These are phyloP conservation scores for Chaetorhynchus papuensis DNA, from an alignment of 2,113 vertebrate species.

Conservation along the genomic window DNA sequence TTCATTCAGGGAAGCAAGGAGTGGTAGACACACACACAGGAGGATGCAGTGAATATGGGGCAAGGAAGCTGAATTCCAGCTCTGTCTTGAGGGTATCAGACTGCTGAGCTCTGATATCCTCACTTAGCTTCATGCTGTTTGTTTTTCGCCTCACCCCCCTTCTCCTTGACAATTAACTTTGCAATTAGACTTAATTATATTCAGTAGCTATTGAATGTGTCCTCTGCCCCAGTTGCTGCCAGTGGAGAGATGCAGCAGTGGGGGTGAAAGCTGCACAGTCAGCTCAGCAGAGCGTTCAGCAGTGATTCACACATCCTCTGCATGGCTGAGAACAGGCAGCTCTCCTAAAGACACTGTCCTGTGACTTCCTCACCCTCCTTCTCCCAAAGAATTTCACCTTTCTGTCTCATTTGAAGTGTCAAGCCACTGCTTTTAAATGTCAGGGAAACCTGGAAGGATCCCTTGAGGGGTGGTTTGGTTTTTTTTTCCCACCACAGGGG, in stretches of 20 bases:
- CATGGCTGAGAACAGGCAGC: not conserved
- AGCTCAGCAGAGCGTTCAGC: not conserved
- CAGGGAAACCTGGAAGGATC: not conserved
- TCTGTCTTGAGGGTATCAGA: not conserved
- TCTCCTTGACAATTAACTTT: constrained; percentile 60
- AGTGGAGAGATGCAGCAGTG: not conserved
- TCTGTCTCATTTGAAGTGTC: not conserved
- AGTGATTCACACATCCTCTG: not conserved
- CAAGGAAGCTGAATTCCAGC: not conserved
- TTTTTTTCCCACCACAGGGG: not conserved
- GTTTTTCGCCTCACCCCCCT: not conserved
- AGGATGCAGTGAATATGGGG: not conserved
- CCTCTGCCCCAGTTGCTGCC: constrained; percentile 34
- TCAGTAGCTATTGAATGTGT: constrained; percentile 15
- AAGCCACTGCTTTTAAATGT: not conserved
- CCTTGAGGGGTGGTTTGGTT: not conserved
- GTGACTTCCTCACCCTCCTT: not conserved
- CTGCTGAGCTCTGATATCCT: constrained; percentile 11
- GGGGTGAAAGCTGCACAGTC: constrained; percentile 11
- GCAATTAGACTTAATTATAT: constrained; percentile 66
- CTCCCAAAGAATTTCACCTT: not conserved
- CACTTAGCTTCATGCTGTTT: constrained; percentile 53
- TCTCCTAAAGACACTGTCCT: not conserved
- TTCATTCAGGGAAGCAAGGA: not conserved
- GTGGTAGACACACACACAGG: not conserved